Percentiles rank a stretch among this genome's conserved stretches.
Evolutionary conservation across 2,888 invertebrate species (phyloP).

Genomic region (Metalampra italica): DNA sequence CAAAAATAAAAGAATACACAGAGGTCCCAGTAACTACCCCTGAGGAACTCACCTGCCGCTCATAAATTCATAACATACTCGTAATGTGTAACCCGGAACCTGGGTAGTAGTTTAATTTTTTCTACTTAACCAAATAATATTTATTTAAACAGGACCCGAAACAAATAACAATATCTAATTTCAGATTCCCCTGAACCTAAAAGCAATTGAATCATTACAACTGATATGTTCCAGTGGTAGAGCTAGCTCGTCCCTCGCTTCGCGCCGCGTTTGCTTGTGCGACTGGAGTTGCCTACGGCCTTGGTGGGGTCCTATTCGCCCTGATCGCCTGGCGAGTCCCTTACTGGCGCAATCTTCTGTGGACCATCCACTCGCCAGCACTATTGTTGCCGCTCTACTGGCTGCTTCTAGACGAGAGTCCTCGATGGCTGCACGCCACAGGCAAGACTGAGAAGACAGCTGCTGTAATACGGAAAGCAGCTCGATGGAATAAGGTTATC

Average conservation of each 20-base stretch:
- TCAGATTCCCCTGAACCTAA: no score
- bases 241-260: slow-evolving; percentile 56
- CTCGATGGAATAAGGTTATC: slow-evolving; percentile 80
- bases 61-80: no score
- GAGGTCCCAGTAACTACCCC: no score
- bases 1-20: no score
- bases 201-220: no score
- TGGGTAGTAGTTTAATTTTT: no score
- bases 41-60: no score
- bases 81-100: no score
- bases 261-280: slow-evolving; percentile 62
- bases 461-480: slow-evolving; percentile 78
- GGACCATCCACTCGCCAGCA: slow-evolving; percentile 82
- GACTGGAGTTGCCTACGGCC: slow-evolving; percentile 63
- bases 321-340: slow-evolving; percentile 62
- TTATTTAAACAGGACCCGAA: no score
- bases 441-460: slow-evolving; percentile 77
- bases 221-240: slow-evolving; percentile 50
- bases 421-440: slow-evolving; percentile 85
- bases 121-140: no score
- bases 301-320: slow-evolving; percentile 76
- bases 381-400: slow-evolving; percentile 82
- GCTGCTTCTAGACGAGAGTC: slow-evolving; percentile 84
- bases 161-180: no score
- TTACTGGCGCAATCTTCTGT: slow-evolving; percentile 83